A percentile compares a stretch with the other conserved stretches of the same genome.
phyloP scores from a whole-genome alignment of 1,140 invertebrate genomes.

The Carcinoscorpius rotundicauda region DNA sequence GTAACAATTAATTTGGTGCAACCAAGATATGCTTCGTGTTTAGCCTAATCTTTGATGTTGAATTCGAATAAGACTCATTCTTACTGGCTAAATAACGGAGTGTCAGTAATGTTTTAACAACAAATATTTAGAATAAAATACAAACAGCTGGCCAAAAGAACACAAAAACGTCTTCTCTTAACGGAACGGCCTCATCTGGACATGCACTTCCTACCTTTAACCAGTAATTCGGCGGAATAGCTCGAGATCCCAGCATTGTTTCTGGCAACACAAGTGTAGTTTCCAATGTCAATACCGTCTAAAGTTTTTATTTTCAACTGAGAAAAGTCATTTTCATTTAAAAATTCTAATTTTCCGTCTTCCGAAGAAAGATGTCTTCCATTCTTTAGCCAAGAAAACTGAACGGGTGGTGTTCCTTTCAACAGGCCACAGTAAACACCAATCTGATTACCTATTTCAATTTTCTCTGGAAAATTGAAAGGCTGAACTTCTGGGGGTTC shows the following conservation, averaged over 20 bases:
- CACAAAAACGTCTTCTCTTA: no score
- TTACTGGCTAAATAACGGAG: no score
- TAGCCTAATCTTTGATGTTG: no score
- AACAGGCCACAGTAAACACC: neutral
- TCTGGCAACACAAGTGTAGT: conserved; percentile 26
- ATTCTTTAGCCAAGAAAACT: neutral
- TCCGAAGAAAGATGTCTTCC: neutral
- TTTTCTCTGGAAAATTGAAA: neutral
- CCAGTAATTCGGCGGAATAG: conserved; percentile 21
- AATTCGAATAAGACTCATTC: no score
- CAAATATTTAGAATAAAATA: no score
- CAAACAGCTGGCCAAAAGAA: no score
- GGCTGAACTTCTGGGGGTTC: neutral
- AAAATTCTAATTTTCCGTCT: neutral
- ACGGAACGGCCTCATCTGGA: no score
- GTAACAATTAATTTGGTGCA: no score
- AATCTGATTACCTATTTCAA: neutral
- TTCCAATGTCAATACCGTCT: conserved; percentile 19
- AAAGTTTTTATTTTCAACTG: neutral
- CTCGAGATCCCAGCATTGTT: conserved; percentile 23
- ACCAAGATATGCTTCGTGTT: no score
- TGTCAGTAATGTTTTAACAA: no score
- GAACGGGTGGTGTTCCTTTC: neutral
- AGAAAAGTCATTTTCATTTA: no score
- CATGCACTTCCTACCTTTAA: conserved; percentile 17